Base-by-base conservation (phyloP, 2,888 invertebrate genomes). In the Orgyia antiqua region DNA sequence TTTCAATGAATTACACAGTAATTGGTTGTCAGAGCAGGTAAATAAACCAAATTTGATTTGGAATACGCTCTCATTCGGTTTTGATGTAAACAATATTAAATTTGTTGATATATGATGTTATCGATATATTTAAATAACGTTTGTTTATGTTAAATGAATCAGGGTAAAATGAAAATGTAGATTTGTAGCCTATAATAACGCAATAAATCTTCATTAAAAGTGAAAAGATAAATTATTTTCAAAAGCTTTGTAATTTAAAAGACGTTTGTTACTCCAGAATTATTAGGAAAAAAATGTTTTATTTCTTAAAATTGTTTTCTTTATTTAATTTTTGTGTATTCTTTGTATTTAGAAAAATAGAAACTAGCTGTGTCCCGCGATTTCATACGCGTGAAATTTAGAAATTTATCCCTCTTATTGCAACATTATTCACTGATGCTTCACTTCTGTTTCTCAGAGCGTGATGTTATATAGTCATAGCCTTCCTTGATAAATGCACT, bases 11-110 rank as follows among this genome's bases (percentile, higher is more conserved):
- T 56, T 49, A 48, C 45, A 33, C 44, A 28, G 13, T 36, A 36
- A 37, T 39, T 39, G 24, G 7, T 31, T 42, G 38, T 45, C 44
- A 38, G 18, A 13, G 19, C 24, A 25, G 15, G 42, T 42, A 36
- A 34, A 36, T 36, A 34, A 37, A 38, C 29, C 37, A 31, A 33
- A 51, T 51, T 42, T 33, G 31, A 42, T 39, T 39, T 25, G 13
- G 26, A 35, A 45, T 45, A 35, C 30, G 27, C 24, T 38, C 41
- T 29, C 31, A 4, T 38, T 33, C 20, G 20, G 33, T 13, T 44
- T 33, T 31, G 18, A 44, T 41, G 50, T 44, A 51, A 52, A 52
- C 42, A 51, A 34, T 39, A 39, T 52, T 34, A 37, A 46, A 49
- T 39, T 33, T 44, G 42, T 51, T 41, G 32, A 42, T 33, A 26